These are phyloP conservation scores for Stegana nigrithorax DNA, from an alignment of 2,888 invertebrate genomes.

Conservation along the genomic window DNA sequence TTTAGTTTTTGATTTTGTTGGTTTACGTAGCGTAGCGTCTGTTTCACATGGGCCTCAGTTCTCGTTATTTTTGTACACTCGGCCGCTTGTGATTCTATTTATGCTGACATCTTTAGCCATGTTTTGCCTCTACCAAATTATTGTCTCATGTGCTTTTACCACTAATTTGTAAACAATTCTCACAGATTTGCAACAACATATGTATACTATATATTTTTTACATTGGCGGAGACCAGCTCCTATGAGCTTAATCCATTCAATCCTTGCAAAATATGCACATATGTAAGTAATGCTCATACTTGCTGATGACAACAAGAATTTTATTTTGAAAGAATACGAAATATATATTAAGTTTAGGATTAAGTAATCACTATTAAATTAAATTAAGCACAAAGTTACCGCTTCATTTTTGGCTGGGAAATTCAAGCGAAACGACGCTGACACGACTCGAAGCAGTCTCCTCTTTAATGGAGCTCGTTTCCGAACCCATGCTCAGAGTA, in stretches of 20 bases:
- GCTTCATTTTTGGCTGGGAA: slow-evolving; percentile 36
- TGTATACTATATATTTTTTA: not conserved
- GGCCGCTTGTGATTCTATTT: not conserved
- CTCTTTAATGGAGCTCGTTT: slow-evolving; percentile 38
- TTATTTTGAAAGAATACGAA: not conserved
- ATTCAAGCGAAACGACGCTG: slow-evolving; percentile 59
- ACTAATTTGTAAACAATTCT: not conserved
- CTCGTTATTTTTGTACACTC: not conserved
- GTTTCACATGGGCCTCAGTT: not conserved
- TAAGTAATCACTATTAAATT: too few relatives aligned
- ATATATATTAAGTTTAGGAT: not conserved
- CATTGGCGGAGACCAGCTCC: too few relatives aligned
- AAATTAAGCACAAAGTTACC: too few relatives aligned
- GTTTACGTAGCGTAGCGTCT: not conserved
- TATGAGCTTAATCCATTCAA: too few relatives aligned
- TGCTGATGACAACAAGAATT: not conserved
- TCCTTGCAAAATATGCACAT: too few relatives aligned
- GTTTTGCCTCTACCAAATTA: not conserved
- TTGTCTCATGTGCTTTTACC: too few relatives aligned
- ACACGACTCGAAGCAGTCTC: slow-evolving; percentile 42
- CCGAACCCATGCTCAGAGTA: too few relatives aligned
- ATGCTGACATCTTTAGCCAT: not conserved
- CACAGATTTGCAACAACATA: not conserved
- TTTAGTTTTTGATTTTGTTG: too few relatives aligned
- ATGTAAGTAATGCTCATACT: too few relatives aligned